Base-by-base conservation (phyloP, 92 coral and sea anemone species). In the Siderastrea radians region DNA sequence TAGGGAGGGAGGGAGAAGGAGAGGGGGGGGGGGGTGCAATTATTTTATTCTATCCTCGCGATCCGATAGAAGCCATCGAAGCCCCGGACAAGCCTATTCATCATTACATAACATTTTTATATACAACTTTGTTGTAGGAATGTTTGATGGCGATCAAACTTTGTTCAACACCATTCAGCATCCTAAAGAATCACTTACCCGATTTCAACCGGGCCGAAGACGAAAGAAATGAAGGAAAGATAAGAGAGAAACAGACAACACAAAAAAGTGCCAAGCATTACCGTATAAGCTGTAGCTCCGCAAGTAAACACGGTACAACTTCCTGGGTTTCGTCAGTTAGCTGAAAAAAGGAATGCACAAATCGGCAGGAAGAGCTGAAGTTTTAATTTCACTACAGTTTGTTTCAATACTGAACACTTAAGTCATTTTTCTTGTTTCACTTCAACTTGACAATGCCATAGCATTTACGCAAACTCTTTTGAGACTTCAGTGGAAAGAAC, bases 231-330 rank as follows among this genome's bases (percentile, higher is more conserved):
- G 16, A 15, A 14, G 12, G 12, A 5, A n/a, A 2, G 1, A 14
- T 19, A 17, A 19, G 13, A 84, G 49, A 13, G 19, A 5, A 63
- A 19, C 14, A 15, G 69, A 26, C 1, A 69, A 80, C 1, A 12
- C 1, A 5, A 78, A 80, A 52, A 3, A 47, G 10, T 3, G 26
- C 47, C 49, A 72, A 53, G 38, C 53, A 63, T 79, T 79, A 92
- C 95, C 95, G 75, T 14, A 88, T 52, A 60, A 75, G 60, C 48
- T 78, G 73, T 12, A 92, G 87, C 58, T 88, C 90, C 55, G 70
- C 60, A 13, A 77, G 92, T 13, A 92, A 68, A 80, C 92, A 84
- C 83, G 80, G 89, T 7, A 88, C 67, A 49, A 74, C 75, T 16
- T 92, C 90, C 53, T 68, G 83, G 57, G 63, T 68, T 26, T 84